Conservation (phyloP, 2,113 vertebrate species). For the Rousettus leschenaultii region DNA sequence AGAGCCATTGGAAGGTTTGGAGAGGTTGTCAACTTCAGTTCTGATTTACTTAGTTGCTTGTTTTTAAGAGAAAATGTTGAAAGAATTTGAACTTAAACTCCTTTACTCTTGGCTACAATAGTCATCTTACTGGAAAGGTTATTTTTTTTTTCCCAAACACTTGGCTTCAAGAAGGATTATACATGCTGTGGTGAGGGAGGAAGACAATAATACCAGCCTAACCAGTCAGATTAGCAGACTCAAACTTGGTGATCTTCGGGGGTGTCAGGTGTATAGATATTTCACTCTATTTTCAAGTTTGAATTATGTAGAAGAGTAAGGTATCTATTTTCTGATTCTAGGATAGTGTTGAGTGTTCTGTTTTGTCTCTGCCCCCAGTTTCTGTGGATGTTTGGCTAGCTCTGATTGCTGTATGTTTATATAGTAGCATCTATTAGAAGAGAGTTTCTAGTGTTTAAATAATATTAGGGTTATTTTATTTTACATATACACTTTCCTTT, state of each 20-base stretch:
- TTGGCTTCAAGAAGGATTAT: background rate
- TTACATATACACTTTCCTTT: slow-evolving; percentile 55
- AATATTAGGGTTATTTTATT: slow-evolving; percentile 14
- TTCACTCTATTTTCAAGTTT: slow-evolving; percentile 23
- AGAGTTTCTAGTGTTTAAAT: slow-evolving; percentile 4
- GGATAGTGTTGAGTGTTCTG: background rate
- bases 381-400: background rate
- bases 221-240: background rate
- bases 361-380: background rate
- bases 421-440: background rate
- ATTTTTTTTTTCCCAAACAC: slow-evolving; percentile 4
- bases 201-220: background rate
- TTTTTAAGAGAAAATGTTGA: background rate
- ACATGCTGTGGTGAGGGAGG: background rate
- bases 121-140: background rate
- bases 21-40: background rate
- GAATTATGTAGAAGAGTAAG: background rate
- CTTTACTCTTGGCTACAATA: background rate
- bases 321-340: background rate
- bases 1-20: background rate
- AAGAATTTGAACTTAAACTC: background rate
- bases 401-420: background rate
- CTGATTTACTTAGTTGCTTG: slow-evolving; percentile 10
- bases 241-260: background rate
- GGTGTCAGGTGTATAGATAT: background rate